Conservation (phyloP, 2,888 invertebrate genomes). For the Lydus trimaculatus region DNA sequence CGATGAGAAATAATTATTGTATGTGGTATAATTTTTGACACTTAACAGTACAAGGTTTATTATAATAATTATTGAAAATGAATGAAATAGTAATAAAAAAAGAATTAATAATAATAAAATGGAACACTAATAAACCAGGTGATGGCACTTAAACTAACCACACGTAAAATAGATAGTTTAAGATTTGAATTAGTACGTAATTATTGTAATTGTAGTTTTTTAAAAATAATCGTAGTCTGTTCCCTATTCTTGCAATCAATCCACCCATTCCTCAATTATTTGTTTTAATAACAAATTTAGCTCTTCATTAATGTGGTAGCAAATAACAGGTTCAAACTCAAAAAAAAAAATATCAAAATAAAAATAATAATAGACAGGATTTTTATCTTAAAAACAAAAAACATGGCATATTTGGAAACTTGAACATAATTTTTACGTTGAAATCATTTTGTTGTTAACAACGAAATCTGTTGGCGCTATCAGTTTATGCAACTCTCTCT, state of each 20-base stretch:
- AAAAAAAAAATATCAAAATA: slow-evolving; percentile 16
- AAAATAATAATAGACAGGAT: slow-evolving; percentile 6
- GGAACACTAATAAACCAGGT: slow-evolving; percentile 53
- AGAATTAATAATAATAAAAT: background rate
- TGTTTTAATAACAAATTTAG: slow-evolving; percentile 24
- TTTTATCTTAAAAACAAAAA: slow-evolving; percentile 34
- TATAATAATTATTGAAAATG: slow-evolving; percentile 49
- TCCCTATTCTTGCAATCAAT: background rate
- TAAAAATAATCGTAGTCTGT: slow-evolving; percentile 31
- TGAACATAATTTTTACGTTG: background rate
- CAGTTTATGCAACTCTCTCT: slow-evolving; percentile 15
- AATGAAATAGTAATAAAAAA: slow-evolving; percentile 50
- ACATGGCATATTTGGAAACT: slow-evolving; percentile 57
- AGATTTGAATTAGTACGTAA: slow-evolving; percentile 56
- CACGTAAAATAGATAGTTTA: slow-evolving; percentile 46
- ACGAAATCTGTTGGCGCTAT: slow-evolving; percentile 17
- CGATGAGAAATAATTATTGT: slow-evolving; percentile 38
- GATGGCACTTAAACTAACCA: slow-evolving; percentile 60
- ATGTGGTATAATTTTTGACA: slow-evolving; percentile 51
- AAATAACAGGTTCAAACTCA: slow-evolving; percentile 57
- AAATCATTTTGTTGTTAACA: background rate
- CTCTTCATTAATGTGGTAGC: slow-evolving; percentile 61
- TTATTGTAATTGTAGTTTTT: slow-evolving; percentile 16
- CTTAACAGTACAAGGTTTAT: slow-evolving; percentile 54
- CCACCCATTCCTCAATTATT: background rate